phyloP scores from a whole-genome alignment of 1,140 invertebrate species.

The Meloidogyne chitwoodi region DNA sequence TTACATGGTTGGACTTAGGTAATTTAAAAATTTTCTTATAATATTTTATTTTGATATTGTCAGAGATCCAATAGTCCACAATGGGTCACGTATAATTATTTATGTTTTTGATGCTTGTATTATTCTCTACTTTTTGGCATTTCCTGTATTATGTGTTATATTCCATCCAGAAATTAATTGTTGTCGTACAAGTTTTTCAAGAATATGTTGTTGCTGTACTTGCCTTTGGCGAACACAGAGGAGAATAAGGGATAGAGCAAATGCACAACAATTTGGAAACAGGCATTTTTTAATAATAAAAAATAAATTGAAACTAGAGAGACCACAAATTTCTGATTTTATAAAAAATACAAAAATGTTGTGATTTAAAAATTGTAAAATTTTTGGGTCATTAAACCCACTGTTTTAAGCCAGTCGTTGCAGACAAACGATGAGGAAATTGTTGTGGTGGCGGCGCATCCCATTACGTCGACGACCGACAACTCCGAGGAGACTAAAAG shows the following conservation, averaged over 20 bases:
- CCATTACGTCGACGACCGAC: background rate
- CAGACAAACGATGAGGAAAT: conserved; percentile 4
- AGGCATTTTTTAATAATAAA: background rate
- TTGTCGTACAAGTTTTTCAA: conserved; percentile 1
- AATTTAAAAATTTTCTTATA: conserved; percentile 18
- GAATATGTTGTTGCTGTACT: background rate
- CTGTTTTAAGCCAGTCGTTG: conserved; percentile 13
- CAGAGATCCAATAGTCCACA: background rate
- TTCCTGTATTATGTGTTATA: conserved; percentile 35
- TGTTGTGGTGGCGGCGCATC: background rate
- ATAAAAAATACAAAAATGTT: background rate
- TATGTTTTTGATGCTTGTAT: conserved; percentile 41
- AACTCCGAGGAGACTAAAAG: background rate
- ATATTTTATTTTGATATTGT: background rate
- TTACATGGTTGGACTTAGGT: conserved; percentile 43
- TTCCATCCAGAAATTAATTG: conserved; percentile 42
- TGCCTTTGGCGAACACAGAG: background rate
- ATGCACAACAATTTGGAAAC: conserved; percentile 6
- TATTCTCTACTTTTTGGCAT: conserved; percentile 36
- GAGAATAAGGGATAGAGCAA: background rate
- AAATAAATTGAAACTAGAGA: background rate
- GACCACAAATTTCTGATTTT: background rate
- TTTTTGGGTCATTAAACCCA: background rate
- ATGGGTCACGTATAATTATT: conserved; percentile 33
- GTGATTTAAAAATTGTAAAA: background rate